Percentiles rank a stretch among this genome's conserved stretches.
phyloP scores from a whole-genome alignment of 1,140 invertebrate species.

The Tyrophagus putrescentiae region DNA sequence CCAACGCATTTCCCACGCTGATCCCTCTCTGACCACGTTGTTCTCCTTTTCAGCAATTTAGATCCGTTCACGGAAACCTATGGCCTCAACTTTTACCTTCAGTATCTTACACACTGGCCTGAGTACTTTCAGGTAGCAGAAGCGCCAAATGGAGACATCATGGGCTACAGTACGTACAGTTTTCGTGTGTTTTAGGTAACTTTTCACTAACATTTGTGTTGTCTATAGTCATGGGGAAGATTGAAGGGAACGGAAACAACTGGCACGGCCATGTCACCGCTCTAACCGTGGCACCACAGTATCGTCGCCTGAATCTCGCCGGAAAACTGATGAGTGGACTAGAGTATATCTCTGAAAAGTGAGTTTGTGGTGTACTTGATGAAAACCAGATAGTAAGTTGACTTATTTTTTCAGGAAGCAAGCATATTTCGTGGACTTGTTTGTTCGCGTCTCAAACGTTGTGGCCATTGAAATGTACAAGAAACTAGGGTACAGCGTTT shows the following conservation, averaged over 20 bases:
- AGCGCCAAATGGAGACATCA: constrained; percentile 82
- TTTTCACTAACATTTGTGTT: constrained; percentile 23
- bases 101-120: constrained; percentile 96
- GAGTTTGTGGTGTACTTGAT: constrained; percentile 27
- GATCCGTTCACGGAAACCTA: constrained; percentile 96
- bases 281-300: constrained; percentile 86
- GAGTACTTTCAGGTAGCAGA: constrained; percentile 95
- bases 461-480: constrained; percentile 97
- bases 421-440: constrained; percentile 95
- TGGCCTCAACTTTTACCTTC: constrained; percentile 90
- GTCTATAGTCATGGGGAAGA: constrained; percentile 89
- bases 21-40: too few species aligned
- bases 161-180: constrained; percentile 83
- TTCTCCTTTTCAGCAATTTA: constrained; percentile 62
- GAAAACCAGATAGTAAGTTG: background rate
- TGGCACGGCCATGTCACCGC: constrained; percentile 99
- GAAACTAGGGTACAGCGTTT: constrained; percentile 89
- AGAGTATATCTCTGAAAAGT: constrained; percentile 93
- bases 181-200: constrained; percentile 19
- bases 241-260: constrained; percentile 81
- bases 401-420: constrained; percentile 75
- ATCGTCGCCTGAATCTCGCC: constrained; percentile 73
- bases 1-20: too few species aligned
- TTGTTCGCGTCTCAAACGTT: constrained; percentile 91
- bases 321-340: constrained; percentile 85